Conservation (phyloP, 2,888 invertebrate species). For the Trachelus stipa region DNA sequence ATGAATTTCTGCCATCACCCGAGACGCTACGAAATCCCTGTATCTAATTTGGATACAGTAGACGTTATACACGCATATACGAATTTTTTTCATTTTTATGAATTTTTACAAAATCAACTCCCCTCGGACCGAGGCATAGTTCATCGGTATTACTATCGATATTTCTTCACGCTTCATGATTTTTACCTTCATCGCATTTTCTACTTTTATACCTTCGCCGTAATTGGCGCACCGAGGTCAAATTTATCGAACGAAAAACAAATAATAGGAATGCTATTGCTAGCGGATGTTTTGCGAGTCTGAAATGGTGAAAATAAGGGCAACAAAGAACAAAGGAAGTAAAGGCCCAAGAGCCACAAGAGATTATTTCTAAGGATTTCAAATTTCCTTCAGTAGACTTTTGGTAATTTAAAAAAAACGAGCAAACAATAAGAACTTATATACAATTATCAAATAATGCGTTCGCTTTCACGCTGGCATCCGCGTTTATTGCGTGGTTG, state of each 20-base stretch:
- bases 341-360: not conserved
- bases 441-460: not conserved
- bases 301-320: not conserved
- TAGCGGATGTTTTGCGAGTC: not conserved
- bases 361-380: not conserved
- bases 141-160: not conserved
- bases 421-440: not conserved
- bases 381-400: not conserved
- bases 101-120: not conserved
- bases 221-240: conserved; percentile 12
- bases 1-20: not conserved
- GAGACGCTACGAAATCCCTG: not conserved
- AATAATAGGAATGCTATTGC: not conserved
- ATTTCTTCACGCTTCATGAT: not conserved
- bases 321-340: not conserved
- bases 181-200: conserved; percentile 50
- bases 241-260: not conserved
- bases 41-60: not conserved
- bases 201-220: conserved; percentile 49
- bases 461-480: conserved; percentile 26
- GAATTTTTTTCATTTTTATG: not conserved
- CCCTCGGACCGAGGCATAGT: not conserved
- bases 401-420: not conserved
- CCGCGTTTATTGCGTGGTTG: conserved; percentile 48
- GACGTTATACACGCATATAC: not conserved